phyloP scores from a whole-genome alignment of 2,888 invertebrate genomes.

The Neuroscelio doddi region DNA sequence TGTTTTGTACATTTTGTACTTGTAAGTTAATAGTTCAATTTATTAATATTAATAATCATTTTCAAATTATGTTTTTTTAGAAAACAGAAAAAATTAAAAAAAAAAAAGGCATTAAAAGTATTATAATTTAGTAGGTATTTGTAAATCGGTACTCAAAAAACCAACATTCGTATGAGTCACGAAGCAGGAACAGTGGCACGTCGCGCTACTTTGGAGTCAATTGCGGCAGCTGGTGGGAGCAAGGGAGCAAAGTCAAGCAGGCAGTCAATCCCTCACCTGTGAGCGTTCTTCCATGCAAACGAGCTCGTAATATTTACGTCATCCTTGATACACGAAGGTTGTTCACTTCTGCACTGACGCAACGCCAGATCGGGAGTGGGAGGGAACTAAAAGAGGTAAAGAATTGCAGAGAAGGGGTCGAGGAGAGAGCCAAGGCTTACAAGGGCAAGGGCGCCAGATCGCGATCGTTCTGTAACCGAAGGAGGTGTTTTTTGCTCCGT shows the following conservation, averaged over 20 bases:
- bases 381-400: constrained; percentile 17
- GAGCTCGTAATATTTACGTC: constrained; percentile 66
- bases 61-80: too few species aligned
- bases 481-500: constrained; percentile 15
- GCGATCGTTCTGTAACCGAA: constrained; percentile 8
- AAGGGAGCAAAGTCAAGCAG: constrained; percentile 14
- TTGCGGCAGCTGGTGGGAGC: constrained; percentile 30
- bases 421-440: constrained; percentile 14
- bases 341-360: constrained; percentile 55
- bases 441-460: constrained; percentile 26
- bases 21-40: too few species aligned
- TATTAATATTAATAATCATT: too few species aligned
- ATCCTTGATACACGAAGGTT: constrained; percentile 59
- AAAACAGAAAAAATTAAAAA: too few species aligned
- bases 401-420: constrained; percentile 14
- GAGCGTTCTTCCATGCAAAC: constrained; percentile 55
- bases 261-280: too few species aligned
- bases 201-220: constrained; percentile 44
- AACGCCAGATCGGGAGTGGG: constrained; percentile 35
- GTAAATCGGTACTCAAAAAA: too few species aligned
- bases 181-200: constrained; percentile 32
- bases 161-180: too few species aligned
- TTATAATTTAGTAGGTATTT: too few species aligned
- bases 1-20: too few species aligned
- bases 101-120: too few species aligned